These are phyloP conservation scores for Scomber colias DNA, from an alignment of 2,113 vertebrate genomes.

Conservation along the genomic window DNA sequence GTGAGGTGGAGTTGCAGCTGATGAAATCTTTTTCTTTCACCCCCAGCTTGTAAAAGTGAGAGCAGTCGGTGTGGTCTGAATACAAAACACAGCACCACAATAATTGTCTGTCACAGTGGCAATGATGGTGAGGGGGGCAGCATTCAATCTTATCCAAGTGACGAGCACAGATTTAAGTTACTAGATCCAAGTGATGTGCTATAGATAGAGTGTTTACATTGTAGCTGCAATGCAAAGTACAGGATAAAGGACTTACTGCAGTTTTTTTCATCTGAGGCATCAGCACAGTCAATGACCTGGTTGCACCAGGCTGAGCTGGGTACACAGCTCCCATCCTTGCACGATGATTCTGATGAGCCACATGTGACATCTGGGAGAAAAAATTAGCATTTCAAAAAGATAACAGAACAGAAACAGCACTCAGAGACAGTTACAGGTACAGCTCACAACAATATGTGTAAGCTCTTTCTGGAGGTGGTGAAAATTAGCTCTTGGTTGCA, in stretches of 20 bases:
- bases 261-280: conserved; percentile 95
- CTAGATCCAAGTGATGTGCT: conserved; percentile 22
- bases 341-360: conserved; percentile 89
- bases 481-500: conserved; percentile 43
- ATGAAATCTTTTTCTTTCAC: conserved; percentile 93
- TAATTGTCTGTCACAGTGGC: conserved; percentile 40
- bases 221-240: conserved; percentile 34
- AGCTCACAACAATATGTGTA: conserved; percentile 34
- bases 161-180: conserved; percentile 22
- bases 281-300: conserved; percentile 95
- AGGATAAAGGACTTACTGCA: conserved; percentile 89
- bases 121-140: background rate
- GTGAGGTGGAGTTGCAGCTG: conserved; percentile 95
- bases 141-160: conserved; percentile 23
- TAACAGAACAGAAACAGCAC: conserved; percentile 33
- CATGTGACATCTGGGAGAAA: conserved; percentile 89
- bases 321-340: conserved; percentile 92
- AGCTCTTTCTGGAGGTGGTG: conserved; percentile 8
- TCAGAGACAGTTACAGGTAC: conserved; percentile 31
- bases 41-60: conserved; percentile 95
- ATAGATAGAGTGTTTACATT: conserved; percentile 9
- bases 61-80: conserved; percentile 92
- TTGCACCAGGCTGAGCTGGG: conserved; percentile 93
- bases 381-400: conserved; percentile 70
- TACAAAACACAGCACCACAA: conserved; percentile 58